Percentiles rank a stretch among this genome's conserved stretches.
Conservation (phyloP, 2,797 vertebrate species). For the Caiman crocodilus region DNA sequence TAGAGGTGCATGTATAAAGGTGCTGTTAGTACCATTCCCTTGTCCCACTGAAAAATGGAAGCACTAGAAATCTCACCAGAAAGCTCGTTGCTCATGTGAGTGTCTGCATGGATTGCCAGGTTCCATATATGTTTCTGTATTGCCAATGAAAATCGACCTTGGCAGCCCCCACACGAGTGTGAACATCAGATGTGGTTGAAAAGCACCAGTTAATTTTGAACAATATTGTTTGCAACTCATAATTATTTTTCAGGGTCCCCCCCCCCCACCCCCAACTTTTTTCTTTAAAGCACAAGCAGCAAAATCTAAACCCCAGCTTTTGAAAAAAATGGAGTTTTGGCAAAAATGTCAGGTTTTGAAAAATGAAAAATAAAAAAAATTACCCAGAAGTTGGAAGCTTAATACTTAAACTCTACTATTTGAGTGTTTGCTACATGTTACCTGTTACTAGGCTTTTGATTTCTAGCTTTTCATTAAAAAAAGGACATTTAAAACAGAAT, state of each 20-base stretch:
- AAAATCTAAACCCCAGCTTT: too few species aligned
- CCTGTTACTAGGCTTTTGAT: too few species aligned
- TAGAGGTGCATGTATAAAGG: background rate
- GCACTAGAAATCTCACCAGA: background rate
- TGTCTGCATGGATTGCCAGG: background rate
- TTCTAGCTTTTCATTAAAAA: too few species aligned
- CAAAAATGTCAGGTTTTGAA: too few species aligned
- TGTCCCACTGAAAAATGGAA: background rate
- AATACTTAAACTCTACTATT: too few species aligned
- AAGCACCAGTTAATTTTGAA: rapidly evolving
- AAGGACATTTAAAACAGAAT: background rate
- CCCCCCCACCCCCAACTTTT: background rate
- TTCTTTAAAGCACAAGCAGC: background rate
- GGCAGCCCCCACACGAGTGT: background rate
- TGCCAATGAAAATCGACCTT: background rate
- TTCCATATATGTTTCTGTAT: rapidly evolving
- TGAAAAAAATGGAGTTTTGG: too few species aligned
- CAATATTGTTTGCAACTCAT: background rate
- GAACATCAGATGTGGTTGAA: rapidly evolving
- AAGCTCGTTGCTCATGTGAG: background rate
- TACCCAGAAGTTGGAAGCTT: too few species aligned
- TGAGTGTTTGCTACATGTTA: too few species aligned
- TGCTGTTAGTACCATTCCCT: rapidly evolving
- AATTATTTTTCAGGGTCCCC: background rate
- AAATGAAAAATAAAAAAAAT: too few species aligned